A percentile compares a stretch with the other conserved stretches of the same genome.
Evolutionary conservation across 2,888 invertebrate species (phyloP).

Genomic region (Tineola bisselliella): DNA sequence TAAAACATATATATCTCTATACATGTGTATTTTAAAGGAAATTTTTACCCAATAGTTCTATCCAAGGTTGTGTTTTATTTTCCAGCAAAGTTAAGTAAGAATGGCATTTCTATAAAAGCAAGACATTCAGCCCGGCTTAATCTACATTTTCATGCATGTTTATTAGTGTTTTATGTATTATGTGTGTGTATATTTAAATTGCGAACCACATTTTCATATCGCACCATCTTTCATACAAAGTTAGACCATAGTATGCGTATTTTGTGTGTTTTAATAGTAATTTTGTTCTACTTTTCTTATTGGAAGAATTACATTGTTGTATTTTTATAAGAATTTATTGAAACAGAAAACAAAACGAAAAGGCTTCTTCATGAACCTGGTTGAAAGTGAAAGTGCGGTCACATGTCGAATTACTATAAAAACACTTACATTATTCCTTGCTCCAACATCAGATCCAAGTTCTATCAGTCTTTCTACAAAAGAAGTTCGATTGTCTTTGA

Average conservation of each 20-base stretch:
- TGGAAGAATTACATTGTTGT: neutral
- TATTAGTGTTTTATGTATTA: neutral
- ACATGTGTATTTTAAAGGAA: too few relatives aligned
- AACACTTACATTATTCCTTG: constrained; percentile 90
- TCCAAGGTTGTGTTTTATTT: neutral
- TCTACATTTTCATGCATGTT: neutral
- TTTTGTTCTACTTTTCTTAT: neutral
- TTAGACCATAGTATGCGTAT: neutral
- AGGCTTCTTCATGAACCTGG: too few relatives aligned
- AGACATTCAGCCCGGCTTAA: neutral
- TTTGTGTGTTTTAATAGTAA: neutral
- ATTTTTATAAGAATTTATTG: too few relatives aligned
- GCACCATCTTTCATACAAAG: neutral
- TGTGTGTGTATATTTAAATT: neutral
- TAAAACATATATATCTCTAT: too few relatives aligned
- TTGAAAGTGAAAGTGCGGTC: too few relatives aligned
- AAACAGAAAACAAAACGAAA: too few relatives aligned
- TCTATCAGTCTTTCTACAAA: constrained; percentile 93
- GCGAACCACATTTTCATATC: neutral
- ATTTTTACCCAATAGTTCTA: too few relatives aligned
- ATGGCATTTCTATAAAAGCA: neutral
- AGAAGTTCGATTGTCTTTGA: constrained; percentile 92
- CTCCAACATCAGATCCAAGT: constrained; percentile 90
- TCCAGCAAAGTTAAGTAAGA: neutral
- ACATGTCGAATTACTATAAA: too few relatives aligned